Conservation (phyloP, 2,113 vertebrate genomes). For the Okapia johnstoni region DNA sequence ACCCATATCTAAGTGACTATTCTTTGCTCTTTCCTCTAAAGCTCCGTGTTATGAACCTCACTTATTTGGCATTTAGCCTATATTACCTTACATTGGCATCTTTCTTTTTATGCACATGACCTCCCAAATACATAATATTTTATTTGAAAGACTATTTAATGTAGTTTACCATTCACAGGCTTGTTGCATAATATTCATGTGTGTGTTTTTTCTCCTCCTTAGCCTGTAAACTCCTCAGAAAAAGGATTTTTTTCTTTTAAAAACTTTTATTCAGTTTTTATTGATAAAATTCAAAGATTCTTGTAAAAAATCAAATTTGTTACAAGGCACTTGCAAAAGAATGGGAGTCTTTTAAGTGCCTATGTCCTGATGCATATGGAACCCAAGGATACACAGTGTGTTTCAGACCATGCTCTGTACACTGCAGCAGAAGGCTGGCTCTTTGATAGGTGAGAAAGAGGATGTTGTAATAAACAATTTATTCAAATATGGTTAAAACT, state of each 20-base stretch:
- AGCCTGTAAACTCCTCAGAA: not conserved
- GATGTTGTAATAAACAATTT: not conserved
- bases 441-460: not conserved
- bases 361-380: not conserved
- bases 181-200: not conserved
- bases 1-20: not conserved
- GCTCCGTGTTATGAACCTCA: not conserved
- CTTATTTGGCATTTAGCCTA: not conserved
- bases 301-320: not conserved
- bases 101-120: not conserved
- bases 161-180: not conserved
- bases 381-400: too few relatives aligned
- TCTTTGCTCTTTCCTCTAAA: not conserved
- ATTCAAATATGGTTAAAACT: not conserved
- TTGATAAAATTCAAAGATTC: not conserved
- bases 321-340: not conserved
- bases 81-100: not conserved
- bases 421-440: not conserved
- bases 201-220: not conserved
- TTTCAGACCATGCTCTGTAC: accelerated
- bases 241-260: not conserved
- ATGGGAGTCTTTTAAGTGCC: not conserved
- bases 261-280: not conserved
- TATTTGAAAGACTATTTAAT: not conserved
- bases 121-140: not conserved